These are phyloP conservation scores for Catharus bicknelli DNA, from an alignment of 2,113 vertebrate species.

Conservation along the genomic window DNA sequence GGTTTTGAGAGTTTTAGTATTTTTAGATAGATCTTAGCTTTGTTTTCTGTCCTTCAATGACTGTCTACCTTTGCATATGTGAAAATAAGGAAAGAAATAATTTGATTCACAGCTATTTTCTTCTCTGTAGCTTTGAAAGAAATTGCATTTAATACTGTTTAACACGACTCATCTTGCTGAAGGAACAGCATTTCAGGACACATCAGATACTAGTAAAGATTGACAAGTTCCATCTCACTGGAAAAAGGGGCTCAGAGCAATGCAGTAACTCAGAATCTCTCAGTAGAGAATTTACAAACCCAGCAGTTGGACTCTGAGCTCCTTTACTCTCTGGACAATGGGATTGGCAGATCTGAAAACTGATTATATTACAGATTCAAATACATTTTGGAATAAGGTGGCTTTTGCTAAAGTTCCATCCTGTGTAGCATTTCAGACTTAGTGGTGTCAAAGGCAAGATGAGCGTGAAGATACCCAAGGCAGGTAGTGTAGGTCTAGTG, in stretches of 20 bases:
- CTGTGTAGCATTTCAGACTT: not conserved
- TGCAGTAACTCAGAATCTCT: not conserved
- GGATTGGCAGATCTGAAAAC: not conserved
- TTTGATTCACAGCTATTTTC: not conserved
- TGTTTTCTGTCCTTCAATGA: not conserved
- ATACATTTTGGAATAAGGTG: not conserved
- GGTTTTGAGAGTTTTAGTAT: not conserved
- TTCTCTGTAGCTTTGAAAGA: not conserved
- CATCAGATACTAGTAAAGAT: not conserved
- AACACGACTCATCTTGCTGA: not conserved
- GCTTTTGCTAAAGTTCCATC: not conserved
- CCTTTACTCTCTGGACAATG: not conserved
- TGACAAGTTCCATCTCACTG: not conserved
- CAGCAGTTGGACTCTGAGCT: not conserved
- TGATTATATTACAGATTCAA: not conserved
- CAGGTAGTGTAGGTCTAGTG: not conserved
- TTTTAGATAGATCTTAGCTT: not conserved
- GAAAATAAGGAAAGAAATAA: not conserved
- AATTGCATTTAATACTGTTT: not conserved
- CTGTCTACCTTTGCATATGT: not conserved
- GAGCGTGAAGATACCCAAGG: not conserved
- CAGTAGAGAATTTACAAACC: not conserved
- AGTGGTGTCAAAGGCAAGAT: not conserved
- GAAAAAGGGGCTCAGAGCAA: not conserved
- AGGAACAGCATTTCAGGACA: not conserved